These are phyloP conservation scores for Phrynosoma platyrhinos DNA, from an alignment of 2,113 vertebrate genomes.

Conservation along the genomic window DNA sequence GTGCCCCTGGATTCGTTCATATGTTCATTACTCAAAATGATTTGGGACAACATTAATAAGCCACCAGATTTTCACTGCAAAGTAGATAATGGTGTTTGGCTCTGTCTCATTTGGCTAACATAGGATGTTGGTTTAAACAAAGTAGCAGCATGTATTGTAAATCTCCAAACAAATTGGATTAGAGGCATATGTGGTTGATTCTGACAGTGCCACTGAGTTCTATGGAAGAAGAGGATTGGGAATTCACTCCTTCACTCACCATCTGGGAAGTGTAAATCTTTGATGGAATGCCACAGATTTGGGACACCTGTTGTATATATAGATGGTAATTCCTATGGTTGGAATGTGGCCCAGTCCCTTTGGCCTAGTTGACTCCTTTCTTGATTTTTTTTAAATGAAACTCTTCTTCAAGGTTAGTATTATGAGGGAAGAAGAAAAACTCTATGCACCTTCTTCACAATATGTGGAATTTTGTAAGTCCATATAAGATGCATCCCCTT, in stretches of 20 bases:
- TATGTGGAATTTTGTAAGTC: background rate
- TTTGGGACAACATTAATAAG: background rate
- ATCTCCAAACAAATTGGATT: slow-evolving; percentile 6
- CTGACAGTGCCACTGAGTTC: background rate
- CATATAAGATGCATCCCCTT: background rate
- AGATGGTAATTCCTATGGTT: background rate
- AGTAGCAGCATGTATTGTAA: background rate
- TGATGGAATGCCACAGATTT: background rate
- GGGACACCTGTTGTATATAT: background rate
- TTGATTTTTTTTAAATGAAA: background rate
- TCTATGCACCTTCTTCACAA: background rate
- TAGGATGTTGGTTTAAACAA: background rate
- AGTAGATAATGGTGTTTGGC: background rate
- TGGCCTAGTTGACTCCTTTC: background rate
- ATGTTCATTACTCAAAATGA: background rate
- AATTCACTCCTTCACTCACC: background rate
- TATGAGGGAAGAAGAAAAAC: background rate
- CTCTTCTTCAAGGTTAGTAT: background rate
- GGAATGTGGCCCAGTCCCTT: background rate
- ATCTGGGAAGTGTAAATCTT: background rate
- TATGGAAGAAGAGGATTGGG: background rate
- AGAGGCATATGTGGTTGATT: slow-evolving; percentile 4
- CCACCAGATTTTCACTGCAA: background rate
- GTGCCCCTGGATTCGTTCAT: background rate
- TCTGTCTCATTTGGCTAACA: background rate